Evolutionary conservation across 2,888 invertebrate species (phyloP), one percentile per base, ranked within the genome.

Genomic region (Enchytraeus crypticus): DNA sequence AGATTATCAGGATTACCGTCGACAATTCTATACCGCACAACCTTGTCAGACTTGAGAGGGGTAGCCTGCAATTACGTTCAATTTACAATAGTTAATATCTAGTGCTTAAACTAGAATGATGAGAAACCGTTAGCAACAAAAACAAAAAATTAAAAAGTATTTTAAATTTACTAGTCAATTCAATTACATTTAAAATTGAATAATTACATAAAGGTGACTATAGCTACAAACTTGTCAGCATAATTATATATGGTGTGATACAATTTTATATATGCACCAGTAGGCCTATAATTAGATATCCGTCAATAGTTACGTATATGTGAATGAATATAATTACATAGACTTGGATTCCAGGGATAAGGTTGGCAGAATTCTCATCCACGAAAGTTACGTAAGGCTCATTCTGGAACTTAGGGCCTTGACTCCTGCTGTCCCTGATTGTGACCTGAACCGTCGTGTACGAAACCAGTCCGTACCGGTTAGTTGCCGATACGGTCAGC

Each of bases 11-110:
- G 3, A 38, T 54, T 32, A 21, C 53, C 53, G 26, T 51, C 38
- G 38, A 59, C 21, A 5, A 59, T 29, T 2, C 43, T 14, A 34
- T 61, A 61, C 27, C 23, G 18, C 5, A 61, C 30, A 27, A 58
- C 57, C 5, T 51, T 27, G 47, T 61, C 61, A 14, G 27, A 23
- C 38, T 26, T n/a, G 47, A 61, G 26, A 11, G 61, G 46, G 5
- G 38, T 30, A 18, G 61, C 61, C 61, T 61, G 33, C 4, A 38
- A n/a, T n/a, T n/a, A n/a, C n/a, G n/a, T n/a, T n/a, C n/a, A n/a
- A n/a, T n/a, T n/a, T n/a, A n/a, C n/a, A n/a, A n/a, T n/a, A n/a
- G n/a, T n/a, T n/a, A n/a, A n/a, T n/a, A n/a, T n/a, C n/a, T n/a
- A n/a, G n/a, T n/a, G n/a, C n/a, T n/a, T n/a, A n/a, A n/a, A n/a